Evolutionary conservation across 2,888 invertebrate species (phyloP), one percentile per base, ranked within the genome.

Genomic region (Tinea trinotella): DNA sequence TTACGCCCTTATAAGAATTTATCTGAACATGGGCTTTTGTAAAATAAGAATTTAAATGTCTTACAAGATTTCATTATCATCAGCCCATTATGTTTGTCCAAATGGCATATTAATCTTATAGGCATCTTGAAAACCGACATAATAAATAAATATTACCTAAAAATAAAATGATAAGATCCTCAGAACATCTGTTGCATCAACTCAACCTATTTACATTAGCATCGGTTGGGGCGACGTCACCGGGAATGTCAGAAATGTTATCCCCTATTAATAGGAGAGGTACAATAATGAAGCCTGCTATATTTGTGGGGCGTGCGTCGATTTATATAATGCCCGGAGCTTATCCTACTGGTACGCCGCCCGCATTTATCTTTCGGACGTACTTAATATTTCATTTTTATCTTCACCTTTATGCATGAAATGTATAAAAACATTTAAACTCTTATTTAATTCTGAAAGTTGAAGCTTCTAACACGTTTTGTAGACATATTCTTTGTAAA

Each of bases 321-420:
- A 56, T 56, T 56, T 56, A 54, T 56, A 54, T 56, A 52, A 55
- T 52, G 46, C 35, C 34, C 40, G 17, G n/a, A 9, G 34, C 54
- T 56, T 56, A 56, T 56, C 54, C 54, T 30, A 17, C 12, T 35
- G 50, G 53, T 53, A 24, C 34, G 24, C 15, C 56, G 44, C 20
- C 10, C 35, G 46, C 50, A 56, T 56, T 56, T 56, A 56, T 56
- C 54, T 56, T 35, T 30, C 46, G 52, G 56, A 54, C 53, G 20
- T 22, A 46, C 46, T 54, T 54, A 54, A 56, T 56, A 56, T 56
- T 56, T 56, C 56, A 56, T 56, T 56, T 56, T 56, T 56, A 56
- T 56, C 56, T 54, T 30, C 17, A 46, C 53, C 55, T 53, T n/a
- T n/a, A 40, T 15, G 18, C 15, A 46, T 19, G 19, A n/a, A 40